Base-by-base conservation (phyloP, 2,888 invertebrate species). In the Asteroscopus sphinx region DNA sequence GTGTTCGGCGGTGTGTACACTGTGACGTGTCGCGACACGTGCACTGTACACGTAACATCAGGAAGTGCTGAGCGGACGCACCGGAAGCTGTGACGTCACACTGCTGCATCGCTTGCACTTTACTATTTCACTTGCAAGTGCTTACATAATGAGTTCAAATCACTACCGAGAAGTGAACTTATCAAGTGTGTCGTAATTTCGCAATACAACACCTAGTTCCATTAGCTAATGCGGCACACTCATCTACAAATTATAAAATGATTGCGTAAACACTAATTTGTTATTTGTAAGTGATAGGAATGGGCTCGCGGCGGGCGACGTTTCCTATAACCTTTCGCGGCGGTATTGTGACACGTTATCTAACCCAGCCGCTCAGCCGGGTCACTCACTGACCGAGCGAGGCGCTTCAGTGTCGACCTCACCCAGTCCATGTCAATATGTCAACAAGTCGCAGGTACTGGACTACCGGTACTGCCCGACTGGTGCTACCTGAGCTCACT, bases 141-240 rank as follows among this genome's bases (percentile, higher is more conserved):
- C 39, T 67, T 58, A 51, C 39, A 63, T 53, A 69, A 73, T 15
- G 68, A 65, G 70, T 26, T 26, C 47, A 52, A 57, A 70, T 69
- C 47, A 64, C 42, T 63, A 56, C 36, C 44, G 15, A 37, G 56
- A 36, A 52, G 8, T 39, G 11, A 45, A 17, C 9, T 16, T 21
- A 51, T 48, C 72, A 54, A 48, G 55, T 30, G 49, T 46, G 12
- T 54, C 49, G 21, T 35, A 25, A 30, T 3, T 16, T 49, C 35
- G 60, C 41, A 37, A 63, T 54, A 40, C 39, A 45, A 36, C 21
- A 53, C 49, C 48, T 12, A 17, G 32, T 16, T 37, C 53, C 25
- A 69, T 74, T 67, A 59, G 59, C 55, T 70, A 72, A 72, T 62
- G 62, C 32, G 58, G 71, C 58, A 48, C 51, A 33, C 42, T 69